phyloP scores from a whole-genome alignment of 2,888 invertebrate species.

The Acrobasis repandana region DNA sequence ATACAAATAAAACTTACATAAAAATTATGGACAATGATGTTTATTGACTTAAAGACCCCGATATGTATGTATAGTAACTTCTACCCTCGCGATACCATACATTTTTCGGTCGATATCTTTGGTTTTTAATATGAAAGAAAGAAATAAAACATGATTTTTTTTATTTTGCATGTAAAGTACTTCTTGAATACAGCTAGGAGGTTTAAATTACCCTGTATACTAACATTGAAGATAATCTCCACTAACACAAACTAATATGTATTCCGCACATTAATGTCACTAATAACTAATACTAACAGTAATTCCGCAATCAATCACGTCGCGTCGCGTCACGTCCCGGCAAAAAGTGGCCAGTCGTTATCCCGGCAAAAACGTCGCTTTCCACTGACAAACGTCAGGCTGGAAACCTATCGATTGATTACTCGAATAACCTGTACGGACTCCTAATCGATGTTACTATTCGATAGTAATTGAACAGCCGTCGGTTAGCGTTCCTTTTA shows the following conservation, averaged over 20 bases:
- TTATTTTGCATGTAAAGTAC: too few relatives aligned
- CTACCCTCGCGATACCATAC: too few relatives aligned
- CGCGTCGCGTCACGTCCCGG: neutral
- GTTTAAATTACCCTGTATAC: neutral
- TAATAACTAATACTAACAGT: constrained; percentile 1
- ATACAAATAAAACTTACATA: too few relatives aligned
- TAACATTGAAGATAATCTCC: neutral
- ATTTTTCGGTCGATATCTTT: too few relatives aligned
- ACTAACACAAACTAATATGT: neutral
- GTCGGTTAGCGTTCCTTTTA: constrained; percentile 1
- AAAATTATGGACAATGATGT: too few relatives aligned
- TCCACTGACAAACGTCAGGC: constrained; percentile 14
- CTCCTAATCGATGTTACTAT: constrained; percentile 21
- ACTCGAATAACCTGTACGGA: constrained; percentile 22
- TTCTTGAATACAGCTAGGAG: too few relatives aligned
- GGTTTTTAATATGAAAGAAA: too few relatives aligned
- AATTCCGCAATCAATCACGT: constrained; percentile 12
- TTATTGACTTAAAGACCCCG: too few relatives aligned
- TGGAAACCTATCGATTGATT: constrained; percentile 19
- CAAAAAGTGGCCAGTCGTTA: constrained; percentile 14
- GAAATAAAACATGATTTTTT: too few relatives aligned
- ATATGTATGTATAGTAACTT: too few relatives aligned
- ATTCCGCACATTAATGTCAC: constrained; percentile 13
- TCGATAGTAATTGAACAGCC: constrained; percentile 18
- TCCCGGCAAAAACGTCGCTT: constrained; percentile 16